Base-by-base conservation (phyloP, 1,140 invertebrate genomes). In the Caerostris darwini region DNA sequence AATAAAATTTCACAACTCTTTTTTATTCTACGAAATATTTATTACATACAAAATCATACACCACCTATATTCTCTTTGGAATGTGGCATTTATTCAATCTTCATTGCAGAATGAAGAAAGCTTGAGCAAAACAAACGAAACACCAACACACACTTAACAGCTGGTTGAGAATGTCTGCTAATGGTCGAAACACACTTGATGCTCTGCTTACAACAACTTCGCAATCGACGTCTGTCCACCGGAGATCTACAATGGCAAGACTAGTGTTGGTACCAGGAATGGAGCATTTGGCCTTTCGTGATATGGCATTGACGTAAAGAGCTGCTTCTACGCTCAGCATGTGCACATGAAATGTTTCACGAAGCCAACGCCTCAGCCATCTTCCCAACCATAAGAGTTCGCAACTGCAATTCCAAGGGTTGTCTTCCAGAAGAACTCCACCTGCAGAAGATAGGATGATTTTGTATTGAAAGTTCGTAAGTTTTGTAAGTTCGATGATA, bases 371-470 rank as follows among this genome's bases (percentile, higher is more conserved):
- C n/a, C 98, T 96, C 77, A 98, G 96, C 98, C 98, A 99, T 81
- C 98, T 97, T 2, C 98, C 98, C 57, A 98, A 96, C 98, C 98
- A 99, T 5, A 98, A 97, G 59, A 98, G 96, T 86, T 98, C 98
- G 95, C 98, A 99, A 95, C 98, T 98, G 95, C 98, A 99, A n/a
- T 97, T 97, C 95, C 98, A 97, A 0, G 98, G 98, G 96, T 99
- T 99, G 64, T 98, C 97, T 12, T 98, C 97, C 93, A 98, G 97
- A 58, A 98, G 97, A 83, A 99, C 96, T 12, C 98, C 98, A 95
- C 98, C 98, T 98, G 96, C 94, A 95, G 96, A 61, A 86, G 57
- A 2, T 34, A 34, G 2, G 34, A 2, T 34, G 34, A 34, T 34
- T 34, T 34, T 34, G 2, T 1, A 34, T 2, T 34, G 34, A 34